Evolutionary conservation across 2,113 vertebrate species (phyloP).

Genomic region (Tragelaphus buxtoni): DNA sequence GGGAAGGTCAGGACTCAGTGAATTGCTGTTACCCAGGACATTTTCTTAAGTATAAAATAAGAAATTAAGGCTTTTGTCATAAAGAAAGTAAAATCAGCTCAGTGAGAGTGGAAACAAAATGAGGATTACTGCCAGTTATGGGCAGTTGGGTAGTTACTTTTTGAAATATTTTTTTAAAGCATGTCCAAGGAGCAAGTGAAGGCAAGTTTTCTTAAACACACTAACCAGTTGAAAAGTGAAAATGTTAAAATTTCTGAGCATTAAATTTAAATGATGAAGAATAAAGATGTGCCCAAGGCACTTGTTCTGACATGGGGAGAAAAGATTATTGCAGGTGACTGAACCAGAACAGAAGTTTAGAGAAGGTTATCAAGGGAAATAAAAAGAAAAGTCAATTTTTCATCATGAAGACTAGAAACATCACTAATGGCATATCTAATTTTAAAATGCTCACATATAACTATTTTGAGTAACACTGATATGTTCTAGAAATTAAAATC

Average conservation of each 20-base stretch:
- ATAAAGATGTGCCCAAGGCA: slow-evolving; percentile 59
- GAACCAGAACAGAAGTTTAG: slow-evolving; percentile 53
- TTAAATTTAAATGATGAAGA: slow-evolving; percentile 80
- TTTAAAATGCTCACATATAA: slow-evolving; percentile 22
- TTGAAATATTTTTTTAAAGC: background rate
- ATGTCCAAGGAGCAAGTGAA: slow-evolving; percentile 52
- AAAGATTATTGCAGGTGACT: slow-evolving; percentile 54
- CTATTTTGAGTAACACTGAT: slow-evolving; percentile 43
- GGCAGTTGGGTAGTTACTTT: background rate
- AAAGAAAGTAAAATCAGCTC: slow-evolving; percentile 28
- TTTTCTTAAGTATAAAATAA: slow-evolving; percentile 1
- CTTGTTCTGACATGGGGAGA: slow-evolving; percentile 60
- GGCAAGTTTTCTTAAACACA: slow-evolving; percentile 68
- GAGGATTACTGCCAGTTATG: background rate
- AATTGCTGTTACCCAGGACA: background rate
- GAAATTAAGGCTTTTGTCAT: slow-evolving; percentile 22
- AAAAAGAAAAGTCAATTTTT: slow-evolving; percentile 48
- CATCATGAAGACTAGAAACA: slow-evolving; percentile 40
- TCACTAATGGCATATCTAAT: slow-evolving; percentile 12
- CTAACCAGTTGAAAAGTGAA: slow-evolving; percentile 69
- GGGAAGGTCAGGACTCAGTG: background rate
- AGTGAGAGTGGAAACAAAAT: background rate
- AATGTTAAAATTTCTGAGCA: slow-evolving; percentile 75
- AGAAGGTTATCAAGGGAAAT: slow-evolving; percentile 46
- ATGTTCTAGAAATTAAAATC: slow-evolving; percentile 32